Percentiles rank a stretch among this genome's conserved stretches.
phyloP scores from a whole-genome alignment of 2,888 invertebrate genomes.

The Campoletis raptor region DNA sequence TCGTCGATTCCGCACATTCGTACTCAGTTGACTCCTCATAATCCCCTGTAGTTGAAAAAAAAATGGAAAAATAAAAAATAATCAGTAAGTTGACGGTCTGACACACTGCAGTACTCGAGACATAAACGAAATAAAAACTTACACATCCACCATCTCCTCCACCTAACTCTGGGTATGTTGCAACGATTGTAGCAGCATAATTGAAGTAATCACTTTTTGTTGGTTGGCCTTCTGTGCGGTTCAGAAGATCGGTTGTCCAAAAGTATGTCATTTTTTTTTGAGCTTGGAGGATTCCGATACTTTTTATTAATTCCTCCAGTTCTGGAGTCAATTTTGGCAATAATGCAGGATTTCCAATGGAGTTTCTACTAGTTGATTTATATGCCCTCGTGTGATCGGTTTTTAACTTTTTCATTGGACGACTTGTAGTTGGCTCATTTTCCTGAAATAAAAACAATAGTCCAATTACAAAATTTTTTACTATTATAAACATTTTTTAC shows the following conservation, averaged over 20 bases:
- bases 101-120: not conserved
- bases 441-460: not conserved
- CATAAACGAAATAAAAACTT: not conserved
- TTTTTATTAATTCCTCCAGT: not conserved
- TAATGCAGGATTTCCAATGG: not conserved
- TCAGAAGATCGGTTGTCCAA: not conserved
- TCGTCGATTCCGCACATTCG: not conserved
- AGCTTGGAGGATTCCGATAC: not conserved
- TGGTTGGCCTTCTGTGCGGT: not conserved
- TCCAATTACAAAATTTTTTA: not conserved
- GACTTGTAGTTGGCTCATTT: not conserved
- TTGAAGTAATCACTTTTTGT: constrained; percentile 1
- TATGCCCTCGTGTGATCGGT: not conserved
- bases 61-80: not conserved
- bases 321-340: not conserved
- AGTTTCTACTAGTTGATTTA: not conserved
- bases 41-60: not conserved
- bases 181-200: not conserved
- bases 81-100: not conserved
- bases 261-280: not conserved
- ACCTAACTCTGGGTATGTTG: not conserved
- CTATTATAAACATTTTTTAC: too few species aligned
- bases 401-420: not conserved
- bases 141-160: not conserved
- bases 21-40: not conserved